Base-by-base conservation (phyloP, 1,140 invertebrate species). In the Lethocerus indicus region DNA sequence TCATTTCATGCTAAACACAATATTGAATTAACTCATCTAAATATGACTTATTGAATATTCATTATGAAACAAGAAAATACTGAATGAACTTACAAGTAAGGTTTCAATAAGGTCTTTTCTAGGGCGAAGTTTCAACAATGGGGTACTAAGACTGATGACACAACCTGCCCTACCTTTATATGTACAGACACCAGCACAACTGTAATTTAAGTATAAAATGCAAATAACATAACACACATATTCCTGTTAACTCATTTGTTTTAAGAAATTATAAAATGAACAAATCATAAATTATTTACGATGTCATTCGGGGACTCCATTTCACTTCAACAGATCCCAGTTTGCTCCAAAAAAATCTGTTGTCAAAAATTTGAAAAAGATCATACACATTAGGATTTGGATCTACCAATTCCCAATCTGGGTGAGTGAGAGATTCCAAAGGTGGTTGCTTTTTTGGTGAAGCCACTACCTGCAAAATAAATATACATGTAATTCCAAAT, bases 251-350 rank as follows among this genome's bases (percentile, higher is more conserved):
- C 9, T 1, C n/a, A 4, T 24, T 14, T 16, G 18, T 41, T 49
- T 13, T 0, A 37, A 20, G 7, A 16, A 7, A 1, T 16, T 27
- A 43, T 14, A 21, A 13, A 29, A 43, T 27, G 25, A 45, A 7
- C 13, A 26, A 23, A 52, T 27, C n/a, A 41, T 32, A 32, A 32
- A 18, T 3, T 14, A 73, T 75, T 67, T 79, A 95, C 62, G 77
- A 70, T 48, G 87, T 97, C 94, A 98, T 98, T 58, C 82, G 68
- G 55, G 83, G 83, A 62, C 92, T 97, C 94, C 95, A 98, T 59
- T 83, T 80, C 0, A 98, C 79, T 60, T 81, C 77, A 18, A 92
- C 86, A 47, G 77, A 68, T 1, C 71, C 64, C 27, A 98, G 68
- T 47, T 69, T 71, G 24, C 76, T 73, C 71, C 79, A 80, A 60